Evolutionary conservation across 2,797 vertebrate species (phyloP), one percentile per base, ranked within the genome.

Genomic region (Poecilia picta): DNA sequence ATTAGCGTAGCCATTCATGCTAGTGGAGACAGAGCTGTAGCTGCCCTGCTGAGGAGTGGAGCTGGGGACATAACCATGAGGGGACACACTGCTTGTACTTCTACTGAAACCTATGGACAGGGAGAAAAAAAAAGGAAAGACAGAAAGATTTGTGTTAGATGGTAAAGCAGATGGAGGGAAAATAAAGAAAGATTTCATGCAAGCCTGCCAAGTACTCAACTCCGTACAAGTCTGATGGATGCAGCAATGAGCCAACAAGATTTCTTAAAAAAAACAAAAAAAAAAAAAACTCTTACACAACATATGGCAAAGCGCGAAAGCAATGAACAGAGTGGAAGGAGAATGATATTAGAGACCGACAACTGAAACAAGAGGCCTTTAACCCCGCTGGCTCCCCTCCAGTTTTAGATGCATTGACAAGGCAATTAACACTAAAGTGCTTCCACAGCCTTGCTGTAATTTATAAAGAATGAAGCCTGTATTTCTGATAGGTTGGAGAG

Each of bases 1-100:
- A 87, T 98, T 98, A 89, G 97, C 97, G 70, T 99, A 99, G 90
- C 98, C 98, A 33, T 99, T 98, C 98, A 99, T 99, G 96, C 97
- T 98, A 68, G 96, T 98, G 95, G 97, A 97, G 93, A 98, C 97
- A 45, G 97, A 97, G 95, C 97, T 99, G 91, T 99, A 99, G 94
- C 97, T 97, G 94, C 95, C 96, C 96, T 99, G 98, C 95, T 98
- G 98, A 3, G 98, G 98, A 57, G 98, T 99, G 94, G 98, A 97
- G 95, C 98, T 98, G 91, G 97, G 97, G 91, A 98, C 98, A 49
- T 99, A 99, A 92, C 98, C 97, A 7, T 98, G 98, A 81, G 98
- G 98, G 36, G 98, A 99, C 82, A 98, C 98, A 8, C 98, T 99
- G 97, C 98, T 98, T 79, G 98, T 97, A 91, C 97, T 99, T 93